phyloP scores from a whole-genome alignment of 2,113 vertebrate species.

The Charina bottae region DNA sequence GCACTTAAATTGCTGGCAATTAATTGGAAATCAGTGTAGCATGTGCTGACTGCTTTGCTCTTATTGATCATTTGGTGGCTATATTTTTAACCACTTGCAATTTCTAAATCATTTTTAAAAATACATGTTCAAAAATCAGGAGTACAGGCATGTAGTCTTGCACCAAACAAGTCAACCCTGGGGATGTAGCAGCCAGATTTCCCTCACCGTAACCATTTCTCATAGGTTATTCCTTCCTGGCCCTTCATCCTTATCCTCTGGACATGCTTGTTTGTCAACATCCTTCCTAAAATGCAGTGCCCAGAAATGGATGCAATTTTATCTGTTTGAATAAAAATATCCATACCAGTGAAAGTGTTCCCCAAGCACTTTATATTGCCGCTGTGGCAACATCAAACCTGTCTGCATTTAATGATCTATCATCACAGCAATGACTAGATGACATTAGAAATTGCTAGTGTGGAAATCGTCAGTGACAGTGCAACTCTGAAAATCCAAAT shows the following conservation, averaged over 20 bases:
- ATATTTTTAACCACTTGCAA: not conserved
- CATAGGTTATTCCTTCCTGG: not conserved
- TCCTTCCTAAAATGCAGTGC: not conserved
- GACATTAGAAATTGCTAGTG: not conserved
- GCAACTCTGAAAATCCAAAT: not conserved
- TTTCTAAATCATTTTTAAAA: constrained; percentile 8
- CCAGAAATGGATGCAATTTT: not conserved
- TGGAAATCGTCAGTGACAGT: not conserved
- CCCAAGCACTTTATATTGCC: not conserved
- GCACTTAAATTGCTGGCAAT: not conserved
- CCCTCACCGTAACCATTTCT: not conserved
- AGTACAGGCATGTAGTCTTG: not conserved
- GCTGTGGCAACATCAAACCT: not conserved
- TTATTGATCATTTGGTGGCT: not conserved
- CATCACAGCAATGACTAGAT: not conserved
- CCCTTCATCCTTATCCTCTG: not conserved
- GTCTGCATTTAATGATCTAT: not conserved
- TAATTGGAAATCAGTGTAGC: not conserved
- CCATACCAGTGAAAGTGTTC: not conserved
- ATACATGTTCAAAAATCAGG: not conserved
- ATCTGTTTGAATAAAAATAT: not conserved
- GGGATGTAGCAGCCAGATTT: not conserved
- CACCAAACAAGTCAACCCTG: not conserved
- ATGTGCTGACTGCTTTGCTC: not conserved
- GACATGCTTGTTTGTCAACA: not conserved